Percentiles rank a stretch among this genome's conserved stretches.
phyloP scores from a whole-genome alignment of 2,113 vertebrate species.

The Emydocephalus ijimae region DNA sequence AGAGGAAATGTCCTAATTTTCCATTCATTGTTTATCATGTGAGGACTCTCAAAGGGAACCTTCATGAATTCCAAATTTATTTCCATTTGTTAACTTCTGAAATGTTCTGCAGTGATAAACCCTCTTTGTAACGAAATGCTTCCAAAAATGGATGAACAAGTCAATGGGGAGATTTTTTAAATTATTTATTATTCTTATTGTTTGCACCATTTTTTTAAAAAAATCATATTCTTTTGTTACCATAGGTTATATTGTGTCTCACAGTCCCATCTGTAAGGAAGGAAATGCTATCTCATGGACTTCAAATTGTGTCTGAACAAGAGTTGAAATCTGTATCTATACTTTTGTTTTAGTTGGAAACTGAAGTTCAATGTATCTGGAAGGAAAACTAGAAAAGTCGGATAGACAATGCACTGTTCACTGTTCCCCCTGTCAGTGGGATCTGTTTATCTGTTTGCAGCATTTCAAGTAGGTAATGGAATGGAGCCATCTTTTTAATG shows the following conservation, averaged over 20 bases:
- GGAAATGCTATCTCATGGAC: background rate
- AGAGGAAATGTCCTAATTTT: constrained; percentile 30
- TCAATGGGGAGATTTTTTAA: background rate
- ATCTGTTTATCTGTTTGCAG: background rate
- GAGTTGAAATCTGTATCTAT: too few species aligned
- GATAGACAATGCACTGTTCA: background rate
- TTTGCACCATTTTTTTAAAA: background rate
- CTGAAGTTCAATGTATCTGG: background rate
- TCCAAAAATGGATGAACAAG: background rate
- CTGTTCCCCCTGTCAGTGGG: background rate
- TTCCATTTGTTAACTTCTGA: background rate
- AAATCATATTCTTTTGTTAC: background rate
- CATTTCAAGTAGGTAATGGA: background rate
- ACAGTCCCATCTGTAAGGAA: background rate
- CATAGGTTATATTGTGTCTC: background rate
- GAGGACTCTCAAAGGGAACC: constrained; percentile 9
- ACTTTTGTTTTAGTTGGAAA: background rate
- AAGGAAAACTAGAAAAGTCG: background rate
- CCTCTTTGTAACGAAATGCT: background rate
- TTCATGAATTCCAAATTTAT: background rate
- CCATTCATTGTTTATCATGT: background rate
- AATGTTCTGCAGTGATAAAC: background rate
- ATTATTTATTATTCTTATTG: background rate
- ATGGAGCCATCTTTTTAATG: background rate
- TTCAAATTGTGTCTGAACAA: background rate